These are phyloP conservation scores for Trachelipus rathkii DNA, from an alignment of 1,140 invertebrate genomes.

Conservation along the genomic window DNA sequence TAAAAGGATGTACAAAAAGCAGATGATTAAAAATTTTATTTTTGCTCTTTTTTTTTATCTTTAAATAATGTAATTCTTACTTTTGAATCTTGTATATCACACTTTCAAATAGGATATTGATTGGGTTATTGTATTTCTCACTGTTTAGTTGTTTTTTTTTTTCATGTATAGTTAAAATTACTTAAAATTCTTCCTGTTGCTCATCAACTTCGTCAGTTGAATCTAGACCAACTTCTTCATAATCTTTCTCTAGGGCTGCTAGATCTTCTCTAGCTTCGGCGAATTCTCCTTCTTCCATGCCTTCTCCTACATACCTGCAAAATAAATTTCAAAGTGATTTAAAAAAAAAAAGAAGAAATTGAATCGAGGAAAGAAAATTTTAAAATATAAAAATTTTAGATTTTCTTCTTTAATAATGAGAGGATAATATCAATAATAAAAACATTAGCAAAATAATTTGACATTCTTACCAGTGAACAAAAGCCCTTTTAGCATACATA, in stretches of 20 bases:
- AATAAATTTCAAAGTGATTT: neutral
- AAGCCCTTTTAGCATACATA: no score
- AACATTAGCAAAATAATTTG: no score
- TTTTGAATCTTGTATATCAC: neutral
- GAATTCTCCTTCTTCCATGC: conserved; percentile 74
- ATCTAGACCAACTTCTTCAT: conserved; percentile 59
- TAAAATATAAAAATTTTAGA: no score
- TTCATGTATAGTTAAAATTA: neutral
- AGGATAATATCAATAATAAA: no score
- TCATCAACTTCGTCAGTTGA: conserved; percentile 26
- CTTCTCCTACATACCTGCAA: conserved; percentile 59
- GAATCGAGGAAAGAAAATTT: no score
- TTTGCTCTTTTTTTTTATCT: neutral
- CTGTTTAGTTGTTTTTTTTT: no score
- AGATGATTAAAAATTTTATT: neutral
- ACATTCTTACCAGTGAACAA: no score
- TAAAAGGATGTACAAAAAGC: neutral
- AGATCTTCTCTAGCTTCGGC: conserved; percentile 67
- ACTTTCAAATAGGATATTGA: no score
- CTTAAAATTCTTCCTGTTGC: conserved; percentile 19
- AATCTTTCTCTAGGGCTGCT: conserved; percentile 63
- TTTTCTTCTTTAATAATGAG: no score
- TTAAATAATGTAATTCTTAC: neutral
- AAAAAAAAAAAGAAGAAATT: no score
- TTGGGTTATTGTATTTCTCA: no score